Base-by-base conservation (phyloP, 2,113 vertebrate species). In the Phrynosoma platyrhinos region DNA sequence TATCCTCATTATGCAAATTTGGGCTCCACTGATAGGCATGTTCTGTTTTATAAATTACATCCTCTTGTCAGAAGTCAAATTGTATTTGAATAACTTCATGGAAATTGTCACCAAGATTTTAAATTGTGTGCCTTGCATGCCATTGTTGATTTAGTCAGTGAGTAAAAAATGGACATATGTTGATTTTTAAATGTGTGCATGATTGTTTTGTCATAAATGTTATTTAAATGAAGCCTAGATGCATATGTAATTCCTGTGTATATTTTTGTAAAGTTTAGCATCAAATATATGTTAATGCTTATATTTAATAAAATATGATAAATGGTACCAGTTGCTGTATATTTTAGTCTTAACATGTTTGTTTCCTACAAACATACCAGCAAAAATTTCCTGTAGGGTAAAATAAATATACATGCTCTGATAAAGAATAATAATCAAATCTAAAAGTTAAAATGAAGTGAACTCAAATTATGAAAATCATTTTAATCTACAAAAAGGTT, bases 31-130 rank as follows among this genome's bases (percentile, higher is more conserved):
- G 98, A 98, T 98, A 97, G 98, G 98, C 97, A 97, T 96, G 97
- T 97, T 98, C 97, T 97, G 97, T 97, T 99, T 98, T 97, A 98
- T 97, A 98, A 98, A 98, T 98, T 98, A 97, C 96, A 96, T 97
- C 97, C 96, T 97, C 97, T 98, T 98, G 98, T 99, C 98, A 98
- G 96, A 96, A 99, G 98, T 98, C 98, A 98, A 97, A 98, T 98
- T 97, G 97, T 97, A 98, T 99, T 98, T 98, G 97, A 98, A 98
- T 96, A 98, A 98, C 97, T 98, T 98, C 96, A 96, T 93, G 92
- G 96, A 97, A 98, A 98, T 98, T 98, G 98, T 98, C 98, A 97
- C 96, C 94, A 97, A 97, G 98, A 98, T 98, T 98, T 98, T 97
- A 98, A 98, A 97, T 96, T 96, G 96, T 96, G 93, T 93, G 92